These are phyloP conservation scores for Ecdyonurus torrentis DNA, from an alignment of 2,888 invertebrate species.

Conservation along the genomic window DNA sequence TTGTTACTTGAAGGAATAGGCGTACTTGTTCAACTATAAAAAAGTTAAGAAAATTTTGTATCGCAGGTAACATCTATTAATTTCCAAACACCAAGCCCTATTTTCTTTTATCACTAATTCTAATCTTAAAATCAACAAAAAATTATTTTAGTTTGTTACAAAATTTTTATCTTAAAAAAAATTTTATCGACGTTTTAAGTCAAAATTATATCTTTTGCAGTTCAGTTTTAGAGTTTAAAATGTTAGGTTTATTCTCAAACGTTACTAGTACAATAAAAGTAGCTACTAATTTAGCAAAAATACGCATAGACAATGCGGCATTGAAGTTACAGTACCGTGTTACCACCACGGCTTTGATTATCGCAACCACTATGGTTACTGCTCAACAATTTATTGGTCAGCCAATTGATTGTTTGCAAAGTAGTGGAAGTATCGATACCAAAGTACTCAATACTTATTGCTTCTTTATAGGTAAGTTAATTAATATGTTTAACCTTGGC, in stretches of 20 bases:
- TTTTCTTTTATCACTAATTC: too few relatives aligned
- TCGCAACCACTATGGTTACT: conserved; percentile 26
- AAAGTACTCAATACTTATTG: conserved; percentile 18
- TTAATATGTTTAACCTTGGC: too few relatives aligned
- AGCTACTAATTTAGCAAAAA: background rate
- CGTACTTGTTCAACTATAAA: too few relatives aligned
- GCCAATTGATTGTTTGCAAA: conserved; percentile 15
- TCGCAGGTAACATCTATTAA: too few relatives aligned
- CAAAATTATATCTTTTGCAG: too few relatives aligned
- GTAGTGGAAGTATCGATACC: conserved; percentile 14
- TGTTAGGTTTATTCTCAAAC: background rate
- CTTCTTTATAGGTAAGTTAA: conserved; percentile 11
- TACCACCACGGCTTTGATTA: conserved; percentile 21
- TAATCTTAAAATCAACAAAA: too few relatives aligned
- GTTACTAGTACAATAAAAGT: background rate
- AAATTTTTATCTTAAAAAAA: too few relatives aligned
- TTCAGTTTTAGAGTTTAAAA: background rate
- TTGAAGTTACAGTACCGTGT: background rate
- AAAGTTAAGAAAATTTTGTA: too few relatives aligned
- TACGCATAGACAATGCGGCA: background rate
- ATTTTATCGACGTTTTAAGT: too few relatives aligned
- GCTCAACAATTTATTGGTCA: conserved; percentile 15
- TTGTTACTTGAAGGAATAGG: too few relatives aligned
- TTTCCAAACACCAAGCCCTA: too few relatives aligned
- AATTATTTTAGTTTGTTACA: too few relatives aligned